Conservation (phyloP, 2,797 vertebrate species). For the Aythya fuligula region DNA sequence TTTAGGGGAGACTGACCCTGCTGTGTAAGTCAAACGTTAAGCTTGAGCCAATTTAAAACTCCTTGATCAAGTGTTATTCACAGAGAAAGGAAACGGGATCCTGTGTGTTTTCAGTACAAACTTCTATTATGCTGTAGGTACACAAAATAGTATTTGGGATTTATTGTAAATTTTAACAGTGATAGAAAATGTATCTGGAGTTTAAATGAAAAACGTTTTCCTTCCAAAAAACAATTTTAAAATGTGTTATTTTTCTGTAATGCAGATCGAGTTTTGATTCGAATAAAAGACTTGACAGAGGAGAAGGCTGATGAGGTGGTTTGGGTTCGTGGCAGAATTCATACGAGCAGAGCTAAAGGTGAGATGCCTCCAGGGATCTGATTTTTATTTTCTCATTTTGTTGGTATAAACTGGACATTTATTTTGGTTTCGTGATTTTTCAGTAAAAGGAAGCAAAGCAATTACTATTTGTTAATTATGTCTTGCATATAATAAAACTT, state of each 20-base stretch:
- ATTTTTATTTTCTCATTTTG: background rate
- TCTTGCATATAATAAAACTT: background rate
- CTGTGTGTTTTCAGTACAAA: background rate
- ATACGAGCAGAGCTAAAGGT: slow-evolving; percentile 99
- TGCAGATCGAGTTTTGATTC: slow-evolving; percentile 89
- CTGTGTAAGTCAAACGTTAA: background rate
- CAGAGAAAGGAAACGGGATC: background rate
- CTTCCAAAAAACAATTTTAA: background rate
- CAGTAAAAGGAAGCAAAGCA: background rate
- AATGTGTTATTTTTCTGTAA: slow-evolving; percentile 50
- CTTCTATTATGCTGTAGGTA: background rate
- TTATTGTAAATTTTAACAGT: background rate
- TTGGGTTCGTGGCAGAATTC: slow-evolving; percentile 95
- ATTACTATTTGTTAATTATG: background rate
- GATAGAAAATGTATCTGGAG: background rate
- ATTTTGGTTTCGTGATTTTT: background rate
- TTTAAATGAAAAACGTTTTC: background rate
- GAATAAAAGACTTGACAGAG: slow-evolving; percentile 87
- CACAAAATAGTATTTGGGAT: background rate
- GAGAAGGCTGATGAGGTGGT: slow-evolving; percentile 91
- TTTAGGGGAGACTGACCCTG: background rate
- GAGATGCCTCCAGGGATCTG: slow-evolving; percentile 61
- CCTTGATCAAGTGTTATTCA: background rate
- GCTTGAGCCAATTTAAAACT: background rate
- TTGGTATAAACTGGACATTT: background rate